Conservation (phyloP, 2,797 vertebrate species). For the Loriculus beryllinus region DNA sequence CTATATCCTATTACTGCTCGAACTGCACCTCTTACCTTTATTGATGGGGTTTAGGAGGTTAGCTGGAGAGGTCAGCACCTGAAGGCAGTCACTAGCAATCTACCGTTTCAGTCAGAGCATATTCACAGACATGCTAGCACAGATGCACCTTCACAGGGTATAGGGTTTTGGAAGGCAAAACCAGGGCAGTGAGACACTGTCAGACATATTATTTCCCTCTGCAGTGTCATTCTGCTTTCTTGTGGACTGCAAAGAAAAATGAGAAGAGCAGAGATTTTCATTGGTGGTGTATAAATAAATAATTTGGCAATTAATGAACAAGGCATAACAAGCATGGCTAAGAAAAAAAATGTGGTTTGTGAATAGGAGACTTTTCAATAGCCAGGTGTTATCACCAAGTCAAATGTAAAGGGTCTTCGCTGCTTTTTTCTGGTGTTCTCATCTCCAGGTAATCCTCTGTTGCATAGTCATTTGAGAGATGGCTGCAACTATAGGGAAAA, state of each 20-base stretch:
- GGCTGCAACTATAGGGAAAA: not conserved
- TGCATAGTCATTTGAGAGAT: not conserved
- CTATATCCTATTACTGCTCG: not conserved
- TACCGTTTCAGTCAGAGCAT: not conserved
- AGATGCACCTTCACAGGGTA: not conserved
- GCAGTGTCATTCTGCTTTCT: not conserved
- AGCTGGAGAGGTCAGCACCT: not conserved
- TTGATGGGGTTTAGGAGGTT: not conserved
- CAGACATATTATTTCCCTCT: not conserved
- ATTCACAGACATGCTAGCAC: not conserved
- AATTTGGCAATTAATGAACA: not conserved
- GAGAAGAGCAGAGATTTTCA: not conserved
- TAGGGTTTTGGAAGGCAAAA: not conserved
- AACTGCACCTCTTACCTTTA: not conserved
- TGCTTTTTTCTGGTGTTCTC: not conserved
- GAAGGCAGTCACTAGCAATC: not conserved
- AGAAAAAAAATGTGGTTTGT: not conserved
- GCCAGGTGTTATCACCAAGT: not conserved
- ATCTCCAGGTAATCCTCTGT: not conserved
- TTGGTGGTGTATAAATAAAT: not conserved
- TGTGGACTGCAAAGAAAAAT: not conserved
- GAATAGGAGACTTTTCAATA: not conserved
- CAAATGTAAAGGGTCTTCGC: not conserved
- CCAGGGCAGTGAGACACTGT: not conserved
- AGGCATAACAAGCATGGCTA: not conserved